Percentiles rank a stretch among this genome's conserved stretches.
Conservation (phyloP, 2,888 invertebrate genomes). For the Trimorus sp. region DNA sequence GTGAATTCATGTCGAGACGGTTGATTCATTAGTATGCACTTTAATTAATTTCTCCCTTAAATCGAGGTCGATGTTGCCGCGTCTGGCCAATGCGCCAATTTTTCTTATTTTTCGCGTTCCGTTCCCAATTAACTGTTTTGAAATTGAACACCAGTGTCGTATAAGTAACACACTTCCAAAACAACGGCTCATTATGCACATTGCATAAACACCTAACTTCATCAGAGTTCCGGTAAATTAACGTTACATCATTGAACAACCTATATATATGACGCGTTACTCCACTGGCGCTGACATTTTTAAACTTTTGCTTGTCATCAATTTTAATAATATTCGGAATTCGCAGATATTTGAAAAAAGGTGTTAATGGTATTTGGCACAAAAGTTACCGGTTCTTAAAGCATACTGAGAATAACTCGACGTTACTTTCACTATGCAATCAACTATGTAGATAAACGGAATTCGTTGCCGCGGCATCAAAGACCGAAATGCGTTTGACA, state of each 20-base stretch:
- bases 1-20: slow-evolving; percentile 25
- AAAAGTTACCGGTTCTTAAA: slow-evolving; percentile 25
- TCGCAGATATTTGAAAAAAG: slow-evolving; percentile 14
- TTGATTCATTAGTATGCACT: slow-evolving; percentile 40
- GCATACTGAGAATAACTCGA: slow-evolving; percentile 37
- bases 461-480: background rate
- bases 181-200: too few species aligned
- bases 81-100: background rate
- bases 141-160: too few species aligned
- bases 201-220: too few species aligned
- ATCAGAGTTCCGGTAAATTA: too few species aligned
- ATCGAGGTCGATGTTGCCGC: slow-evolving; percentile 47
- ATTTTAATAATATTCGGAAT: background rate
- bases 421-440: slow-evolving; percentile 37
- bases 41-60: slow-evolving; percentile 47
- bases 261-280: too few species aligned
- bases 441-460: background rate
- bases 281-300: too few species aligned
- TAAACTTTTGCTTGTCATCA: too few species aligned
- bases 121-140: too few species aligned
- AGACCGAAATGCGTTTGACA: slow-evolving; percentile 1
- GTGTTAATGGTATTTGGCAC: slow-evolving; percentile 18
- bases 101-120: too few species aligned
- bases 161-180: too few species aligned
- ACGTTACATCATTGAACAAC: too few species aligned